Percentiles rank a stretch among this genome's conserved stretches.
These are phyloP conservation scores for Zapornia atra DNA, from an alignment of 2,113 vertebrate genomes.

Conservation along the genomic window DNA sequence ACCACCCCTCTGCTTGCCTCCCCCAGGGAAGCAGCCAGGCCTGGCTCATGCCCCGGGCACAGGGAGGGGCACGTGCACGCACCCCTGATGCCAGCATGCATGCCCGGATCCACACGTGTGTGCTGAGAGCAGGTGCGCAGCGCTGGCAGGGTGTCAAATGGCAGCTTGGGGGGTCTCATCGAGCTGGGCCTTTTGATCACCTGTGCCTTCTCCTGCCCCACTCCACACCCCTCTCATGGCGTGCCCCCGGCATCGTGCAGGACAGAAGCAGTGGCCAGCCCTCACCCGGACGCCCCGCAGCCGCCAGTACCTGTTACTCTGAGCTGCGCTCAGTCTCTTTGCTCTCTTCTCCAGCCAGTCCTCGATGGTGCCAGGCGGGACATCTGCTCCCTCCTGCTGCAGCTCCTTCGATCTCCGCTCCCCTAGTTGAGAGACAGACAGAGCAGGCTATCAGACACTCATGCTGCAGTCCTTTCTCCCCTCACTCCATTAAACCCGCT, in stretches of 20 bases:
- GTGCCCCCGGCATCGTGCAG: fast-evolving
- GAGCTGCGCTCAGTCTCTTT: constrained; percentile 74
- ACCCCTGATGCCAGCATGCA: fast-evolving
- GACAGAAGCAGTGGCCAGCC: background rate
- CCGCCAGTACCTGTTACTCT: constrained; percentile 79
- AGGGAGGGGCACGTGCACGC: fast-evolving
- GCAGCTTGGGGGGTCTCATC: background rate
- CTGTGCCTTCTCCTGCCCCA: background rate
- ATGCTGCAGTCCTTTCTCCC: background rate
- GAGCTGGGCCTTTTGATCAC: background rate
- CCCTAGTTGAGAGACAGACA: constrained; percentile 66
- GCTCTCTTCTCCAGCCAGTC: constrained; percentile 89
- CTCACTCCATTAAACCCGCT: background rate
- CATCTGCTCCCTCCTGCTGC: constrained; percentile 50
- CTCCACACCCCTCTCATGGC: background rate
- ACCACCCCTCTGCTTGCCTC: background rate
- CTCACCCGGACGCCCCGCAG: fast-evolving
- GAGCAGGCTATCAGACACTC: background rate
- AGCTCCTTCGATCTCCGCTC: constrained; percentile 80
- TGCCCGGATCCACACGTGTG: fast-evolving
- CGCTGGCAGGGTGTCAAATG: fast-evolving
- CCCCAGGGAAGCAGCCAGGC: background rate
- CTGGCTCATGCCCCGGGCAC: background rate
- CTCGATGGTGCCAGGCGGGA: constrained; percentile 74
- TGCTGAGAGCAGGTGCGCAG: fast-evolving